Percentiles rank a stretch among this genome's conserved stretches.
Evolutionary conservation across 2,888 invertebrate genomes (phyloP).

Genomic region (Drymonia ruficornis): DNA sequence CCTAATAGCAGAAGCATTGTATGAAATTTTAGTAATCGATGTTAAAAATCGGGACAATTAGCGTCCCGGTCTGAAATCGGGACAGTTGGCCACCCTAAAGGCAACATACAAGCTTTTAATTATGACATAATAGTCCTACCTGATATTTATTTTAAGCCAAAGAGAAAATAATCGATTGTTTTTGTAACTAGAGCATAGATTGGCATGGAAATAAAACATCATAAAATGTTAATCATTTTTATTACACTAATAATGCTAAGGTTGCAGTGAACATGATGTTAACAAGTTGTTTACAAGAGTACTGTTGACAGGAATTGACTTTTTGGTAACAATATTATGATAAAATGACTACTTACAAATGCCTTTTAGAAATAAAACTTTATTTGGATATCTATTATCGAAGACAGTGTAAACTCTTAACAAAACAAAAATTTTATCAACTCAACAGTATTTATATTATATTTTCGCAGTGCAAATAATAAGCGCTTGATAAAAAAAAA

Average conservation of each 20-base stretch:
- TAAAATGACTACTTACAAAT: constrained; percentile 49
- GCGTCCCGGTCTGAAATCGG: too few species aligned
- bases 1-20: too few species aligned
- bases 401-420: constrained; percentile 50
- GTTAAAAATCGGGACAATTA: too few species aligned
- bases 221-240: constrained; percentile 73
- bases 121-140: too few species aligned
- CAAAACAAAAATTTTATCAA: constrained; percentile 60
- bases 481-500: constrained; percentile 38
- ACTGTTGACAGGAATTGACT: constrained; percentile 64
- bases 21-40: too few species aligned
- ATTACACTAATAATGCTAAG: constrained; percentile 75
- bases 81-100: too few species aligned
- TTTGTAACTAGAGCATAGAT: too few species aligned
- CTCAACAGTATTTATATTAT: constrained; percentile 54
- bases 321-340: constrained; percentile 70
- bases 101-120: too few species aligned
- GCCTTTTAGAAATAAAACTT: constrained; percentile 49
- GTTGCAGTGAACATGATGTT: constrained; percentile 72
- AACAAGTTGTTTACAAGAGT: constrained; percentile 50
- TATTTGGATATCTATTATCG: constrained; percentile 32
- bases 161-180: too few species aligned
- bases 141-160: too few species aligned
- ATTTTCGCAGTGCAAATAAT: constrained; percentile 46
- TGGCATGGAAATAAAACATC: constrained; percentile 44